A percentile compares a stretch with the other conserved stretches of the same genome.
phyloP scores from a whole-genome alignment of 2,888 invertebrate species.

The Archips crataeganus region DNA sequence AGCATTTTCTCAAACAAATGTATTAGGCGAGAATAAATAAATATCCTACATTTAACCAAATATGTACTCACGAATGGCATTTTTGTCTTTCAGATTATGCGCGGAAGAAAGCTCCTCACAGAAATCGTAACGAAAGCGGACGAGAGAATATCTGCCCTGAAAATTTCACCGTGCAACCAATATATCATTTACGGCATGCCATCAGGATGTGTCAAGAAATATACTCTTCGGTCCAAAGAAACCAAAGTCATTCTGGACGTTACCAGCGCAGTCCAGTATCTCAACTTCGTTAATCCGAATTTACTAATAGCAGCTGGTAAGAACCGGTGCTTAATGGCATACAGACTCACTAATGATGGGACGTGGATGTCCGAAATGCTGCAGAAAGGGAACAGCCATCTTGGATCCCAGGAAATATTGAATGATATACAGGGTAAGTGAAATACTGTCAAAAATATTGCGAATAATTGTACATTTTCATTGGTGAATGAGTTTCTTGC shows the following conservation, averaged over 20 bases:
- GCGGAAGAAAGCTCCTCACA: conserved; percentile 73
- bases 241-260: conserved; percentile 69
- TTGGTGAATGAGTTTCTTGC: too few species aligned
- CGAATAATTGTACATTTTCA: too few species aligned
- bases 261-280: conserved; percentile 71
- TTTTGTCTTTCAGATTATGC: conserved; percentile 67
- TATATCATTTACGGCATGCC: conserved; percentile 80
- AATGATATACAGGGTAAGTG: conserved; percentile 73
- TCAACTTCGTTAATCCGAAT: conserved; percentile 68
- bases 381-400: conserved; percentile 67
- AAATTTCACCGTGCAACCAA: conserved; percentile 81
- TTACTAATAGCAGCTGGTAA: conserved; percentile 74
- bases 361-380: conserved; percentile 75
- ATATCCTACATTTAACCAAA: too few species aligned
- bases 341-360: conserved; percentile 57
- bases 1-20: too few species aligned
- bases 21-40: too few species aligned
- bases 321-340: conserved; percentile 76
- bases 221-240: conserved; percentile 70
- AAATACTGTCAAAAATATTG: neutral
- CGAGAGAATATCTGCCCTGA: conserved; percentile 76
- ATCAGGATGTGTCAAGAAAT: conserved; percentile 74
- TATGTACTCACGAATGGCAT: too few species aligned
- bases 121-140: conserved; percentile 74
- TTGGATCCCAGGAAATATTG: conserved; percentile 80